Percentiles rank a stretch among this genome's conserved stretches.
Evolutionary conservation across 64 coral and sea anemone genomes (phyloP).

Genomic region (Pachyseris speciosa): DNA sequence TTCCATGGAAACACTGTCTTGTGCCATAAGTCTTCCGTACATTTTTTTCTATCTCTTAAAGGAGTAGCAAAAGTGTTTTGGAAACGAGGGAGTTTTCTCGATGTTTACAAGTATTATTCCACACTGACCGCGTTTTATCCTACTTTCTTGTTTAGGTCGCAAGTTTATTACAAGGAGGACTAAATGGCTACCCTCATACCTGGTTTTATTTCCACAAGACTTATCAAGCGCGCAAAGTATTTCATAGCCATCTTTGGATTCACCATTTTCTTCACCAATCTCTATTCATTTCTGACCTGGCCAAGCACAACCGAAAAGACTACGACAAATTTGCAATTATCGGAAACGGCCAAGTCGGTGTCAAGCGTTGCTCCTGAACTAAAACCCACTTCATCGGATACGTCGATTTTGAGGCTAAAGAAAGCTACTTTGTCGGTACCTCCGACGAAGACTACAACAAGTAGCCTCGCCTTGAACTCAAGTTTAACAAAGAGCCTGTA

Average conservation of each 20-base stretch:
- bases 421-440: not conserved
- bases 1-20: too few species aligned
- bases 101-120: not conserved
- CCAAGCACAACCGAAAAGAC: not conserved
- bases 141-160: not conserved
- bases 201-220: not conserved
- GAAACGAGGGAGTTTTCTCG: too few species aligned
- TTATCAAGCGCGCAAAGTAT: not conserved
- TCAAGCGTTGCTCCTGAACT: not conserved
- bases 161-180: not conserved
- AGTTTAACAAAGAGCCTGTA: not conserved
- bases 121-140: too few species aligned
- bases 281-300: not conserved
- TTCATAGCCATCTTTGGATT: not conserved
- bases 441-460: not conserved
- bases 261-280: not conserved
- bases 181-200: not conserved
- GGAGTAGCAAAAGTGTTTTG: too few species aligned
- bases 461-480: not conserved
- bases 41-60: too few species aligned
- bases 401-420: not conserved
- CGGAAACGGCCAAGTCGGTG: too few species aligned
- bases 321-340: not conserved
- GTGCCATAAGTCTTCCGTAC: too few species aligned
- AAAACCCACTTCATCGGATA: not conserved